Evolutionary conservation across 2,797 vertebrate species (phyloP).

Genomic region (Pipistrellus kuhlii): DNA sequence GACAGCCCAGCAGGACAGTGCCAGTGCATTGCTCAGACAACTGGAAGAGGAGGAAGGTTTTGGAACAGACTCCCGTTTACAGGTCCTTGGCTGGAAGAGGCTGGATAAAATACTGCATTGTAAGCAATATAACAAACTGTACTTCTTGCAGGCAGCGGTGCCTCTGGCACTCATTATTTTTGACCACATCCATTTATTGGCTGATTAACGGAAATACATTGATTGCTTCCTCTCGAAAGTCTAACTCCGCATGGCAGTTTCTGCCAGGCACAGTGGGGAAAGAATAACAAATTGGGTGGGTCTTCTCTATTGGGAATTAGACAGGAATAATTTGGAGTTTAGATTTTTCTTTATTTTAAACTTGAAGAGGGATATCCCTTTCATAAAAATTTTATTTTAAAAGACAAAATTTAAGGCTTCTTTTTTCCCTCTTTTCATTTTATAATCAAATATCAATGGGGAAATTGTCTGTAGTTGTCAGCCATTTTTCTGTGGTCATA

Average conservation of each 20-base stretch:
- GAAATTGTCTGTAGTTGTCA: constrained; percentile 80
- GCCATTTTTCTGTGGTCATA: constrained; percentile 84
- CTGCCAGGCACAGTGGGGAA: constrained; percentile 72
- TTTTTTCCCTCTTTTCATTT: constrained; percentile 56
- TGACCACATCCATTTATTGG: constrained; percentile 85
- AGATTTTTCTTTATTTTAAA: constrained; percentile 70
- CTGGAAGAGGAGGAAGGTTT: constrained; percentile 92
- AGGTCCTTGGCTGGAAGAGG: constrained; percentile 91
- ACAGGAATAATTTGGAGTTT: constrained; percentile 67
- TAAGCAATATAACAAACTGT: constrained; percentile 92
- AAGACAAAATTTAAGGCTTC: constrained; percentile 61
- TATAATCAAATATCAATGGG: constrained; percentile 67
- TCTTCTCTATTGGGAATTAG: constrained; percentile 74
- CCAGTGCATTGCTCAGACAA: constrained; percentile 90
- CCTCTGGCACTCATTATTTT: constrained; percentile 86
- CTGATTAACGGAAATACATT: constrained; percentile 86
- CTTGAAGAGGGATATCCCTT: constrained; percentile 8
- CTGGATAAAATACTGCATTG: constrained; percentile 92
- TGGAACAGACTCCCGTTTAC: constrained; percentile 91
- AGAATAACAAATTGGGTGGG: constrained; percentile 73
- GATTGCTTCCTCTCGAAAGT: constrained; percentile 84
- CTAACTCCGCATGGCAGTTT: constrained; percentile 78
- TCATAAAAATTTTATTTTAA: constrained; percentile 76
- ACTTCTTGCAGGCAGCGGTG: constrained; percentile 89
- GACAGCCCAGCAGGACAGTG: constrained; percentile 91